Evolutionary conservation across 2,888 invertebrate species (phyloP).

Genomic region (Lymantria dispar): DNA sequence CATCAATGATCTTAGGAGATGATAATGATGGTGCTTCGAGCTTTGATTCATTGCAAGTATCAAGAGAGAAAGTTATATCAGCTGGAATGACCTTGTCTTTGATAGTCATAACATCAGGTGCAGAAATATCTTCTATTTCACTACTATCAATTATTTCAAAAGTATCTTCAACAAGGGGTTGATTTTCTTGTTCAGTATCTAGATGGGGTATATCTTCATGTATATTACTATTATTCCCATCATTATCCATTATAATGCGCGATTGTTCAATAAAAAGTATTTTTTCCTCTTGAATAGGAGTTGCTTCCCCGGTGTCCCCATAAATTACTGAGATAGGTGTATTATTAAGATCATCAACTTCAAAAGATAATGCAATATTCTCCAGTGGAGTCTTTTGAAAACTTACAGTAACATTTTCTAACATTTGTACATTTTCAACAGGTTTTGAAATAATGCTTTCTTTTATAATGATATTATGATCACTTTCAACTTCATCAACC

Average conservation of each 20-base stretch:
- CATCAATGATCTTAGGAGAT: slow-evolving; percentile 14
- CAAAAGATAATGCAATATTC: slow-evolving; percentile 42
- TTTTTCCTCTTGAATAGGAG: slow-evolving; percentile 21
- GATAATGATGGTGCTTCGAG: not conserved
- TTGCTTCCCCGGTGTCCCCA: slow-evolving; percentile 25
- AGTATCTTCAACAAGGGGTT: slow-evolving; percentile 17
- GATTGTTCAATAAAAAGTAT: slow-evolving; percentile 5
- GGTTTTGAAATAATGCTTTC: not conserved
- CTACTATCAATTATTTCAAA: slow-evolving; percentile 34
- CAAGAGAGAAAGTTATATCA: not conserved
- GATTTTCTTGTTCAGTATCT: slow-evolving; percentile 4
- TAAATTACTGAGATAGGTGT: slow-evolving; percentile 45
- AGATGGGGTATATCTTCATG: slow-evolving; percentile 6
- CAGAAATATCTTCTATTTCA: slow-evolving; percentile 17
- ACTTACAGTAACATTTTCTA: slow-evolving; percentile 1
- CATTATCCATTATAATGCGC: not conserved
- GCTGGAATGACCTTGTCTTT: not conserved
- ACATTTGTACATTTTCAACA: slow-evolving; percentile 1
- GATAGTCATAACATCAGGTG: not conserved
- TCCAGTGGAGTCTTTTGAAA: slow-evolving; percentile 12
- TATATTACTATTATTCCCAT: not conserved
- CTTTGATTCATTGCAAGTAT: slow-evolving; percentile 1
- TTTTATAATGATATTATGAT: slow-evolving; percentile 3
- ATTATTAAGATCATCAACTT: slow-evolving; percentile 51
- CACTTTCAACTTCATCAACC: not conserved